phyloP scores from a whole-genome alignment of 1,140 invertebrate genomes.

The Cotesia typhae region DNA sequence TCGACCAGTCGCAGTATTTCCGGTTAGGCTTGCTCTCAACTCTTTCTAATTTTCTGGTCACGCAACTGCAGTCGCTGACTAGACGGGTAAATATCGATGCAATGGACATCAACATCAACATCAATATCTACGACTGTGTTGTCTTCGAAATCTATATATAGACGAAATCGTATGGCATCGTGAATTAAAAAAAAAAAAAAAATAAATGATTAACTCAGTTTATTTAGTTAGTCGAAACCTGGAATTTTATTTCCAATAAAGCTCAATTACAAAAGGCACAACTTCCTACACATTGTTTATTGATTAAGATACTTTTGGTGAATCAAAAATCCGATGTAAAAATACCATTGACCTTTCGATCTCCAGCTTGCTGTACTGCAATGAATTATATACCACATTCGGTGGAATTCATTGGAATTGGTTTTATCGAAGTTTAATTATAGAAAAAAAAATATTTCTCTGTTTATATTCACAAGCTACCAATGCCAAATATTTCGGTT shows the following conservation, averaged over 20 bases:
- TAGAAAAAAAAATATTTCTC: conserved; percentile 1
- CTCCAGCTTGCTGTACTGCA: too few relatives aligned
- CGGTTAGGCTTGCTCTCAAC: conserved; percentile 44
- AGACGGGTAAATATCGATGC: background rate
- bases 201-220: too few relatives aligned
- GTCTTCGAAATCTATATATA: too few relatives aligned
- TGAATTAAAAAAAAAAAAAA: too few relatives aligned
- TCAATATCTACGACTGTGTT: too few relatives aligned
- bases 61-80: conserved; percentile 1
- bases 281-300: conserved; percentile 40
- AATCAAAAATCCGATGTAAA: conserved; percentile 25
- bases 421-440: background rate
- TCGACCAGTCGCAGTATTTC: conserved; percentile 59
- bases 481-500: too few relatives aligned
- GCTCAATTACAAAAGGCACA: conserved; percentile 40
- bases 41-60: conserved; percentile 22
- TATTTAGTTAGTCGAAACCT: too few relatives aligned
- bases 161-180: too few relatives aligned
- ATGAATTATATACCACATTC: background rate
- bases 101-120: background rate
- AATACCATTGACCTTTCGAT: too few relatives aligned
- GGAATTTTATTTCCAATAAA: conserved; percentile 47
- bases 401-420: background rate
- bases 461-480: background rate
- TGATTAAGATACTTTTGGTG: conserved; percentile 41